Percentiles rank a stretch among this genome's conserved stretches.
Conservation (phyloP, 2,888 invertebrate genomes). For the Epistrophe grossulariae region DNA sequence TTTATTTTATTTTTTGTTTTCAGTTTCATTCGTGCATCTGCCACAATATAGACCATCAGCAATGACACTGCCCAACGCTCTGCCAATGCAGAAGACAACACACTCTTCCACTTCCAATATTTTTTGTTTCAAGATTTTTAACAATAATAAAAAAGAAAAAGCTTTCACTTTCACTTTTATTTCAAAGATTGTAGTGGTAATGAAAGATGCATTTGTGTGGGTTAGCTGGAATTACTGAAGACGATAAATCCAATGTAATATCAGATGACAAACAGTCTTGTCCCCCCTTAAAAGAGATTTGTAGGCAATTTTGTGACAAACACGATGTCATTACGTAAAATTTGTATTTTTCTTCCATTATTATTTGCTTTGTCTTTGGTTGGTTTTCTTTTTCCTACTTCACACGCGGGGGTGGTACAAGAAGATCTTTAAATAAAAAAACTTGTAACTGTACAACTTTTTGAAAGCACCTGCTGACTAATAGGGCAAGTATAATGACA, state of each 20-base stretch:
- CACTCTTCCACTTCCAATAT: constrained; percentile 5
- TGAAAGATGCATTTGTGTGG: neutral
- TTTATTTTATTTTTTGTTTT: constrained; percentile 27
- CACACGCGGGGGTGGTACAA: constrained; percentile 15
- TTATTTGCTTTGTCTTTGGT: neutral
- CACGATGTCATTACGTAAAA: constrained; percentile 63
- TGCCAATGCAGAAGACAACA: constrained; percentile 42
- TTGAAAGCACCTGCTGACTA: constrained; percentile 49
- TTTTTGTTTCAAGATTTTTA: constrained; percentile 16
- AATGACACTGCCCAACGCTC: constrained; percentile 52
- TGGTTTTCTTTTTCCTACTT: neutral
- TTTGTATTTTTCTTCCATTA: constrained; percentile 24
- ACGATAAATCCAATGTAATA: constrained; percentile 41
- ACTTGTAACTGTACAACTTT: constrained; percentile 27
- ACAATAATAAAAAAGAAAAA: constrained; percentile 37
- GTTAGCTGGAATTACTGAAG: constrained; percentile 39
- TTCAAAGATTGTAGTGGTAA: constrained; percentile 28
- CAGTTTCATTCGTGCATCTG: constrained; percentile 35
- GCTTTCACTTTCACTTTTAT: constrained; percentile 75
- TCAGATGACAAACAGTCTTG: constrained; percentile 49
- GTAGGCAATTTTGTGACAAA: constrained; percentile 35
- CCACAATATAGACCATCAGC: constrained; percentile 35
- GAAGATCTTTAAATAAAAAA: constrained; percentile 24
- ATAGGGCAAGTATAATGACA: constrained; percentile 27
- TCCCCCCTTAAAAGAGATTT: constrained; percentile 40